A percentile compares a stretch with the other conserved stretches of the same genome.
Conservation (phyloP, 1,140 invertebrate genomes). For the Lordiphosa stackelbergi region DNA sequence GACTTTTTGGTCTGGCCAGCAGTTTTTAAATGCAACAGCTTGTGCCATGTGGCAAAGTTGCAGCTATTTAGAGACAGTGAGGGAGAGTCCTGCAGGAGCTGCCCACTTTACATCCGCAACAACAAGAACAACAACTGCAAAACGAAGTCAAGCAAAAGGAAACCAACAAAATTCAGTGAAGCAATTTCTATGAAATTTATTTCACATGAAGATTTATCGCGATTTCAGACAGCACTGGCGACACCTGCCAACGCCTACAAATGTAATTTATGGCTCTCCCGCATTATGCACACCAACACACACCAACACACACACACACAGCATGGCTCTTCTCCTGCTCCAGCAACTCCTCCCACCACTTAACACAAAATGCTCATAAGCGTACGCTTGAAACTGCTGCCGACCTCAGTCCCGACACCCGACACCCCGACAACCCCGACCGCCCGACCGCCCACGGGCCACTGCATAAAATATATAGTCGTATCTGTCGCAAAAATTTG, state of each 20-base stretch:
- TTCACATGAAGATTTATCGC: conserved; percentile 78
- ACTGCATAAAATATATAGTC: conserved; percentile 52
- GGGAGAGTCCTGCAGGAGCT: conserved; percentile 58
- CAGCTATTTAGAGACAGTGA: conserved; percentile 50
- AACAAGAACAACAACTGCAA: conserved; percentile 19
- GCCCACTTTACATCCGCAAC: conserved; percentile 62
- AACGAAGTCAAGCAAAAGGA: conserved; percentile 59
- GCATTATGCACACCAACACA: conserved; percentile 69
- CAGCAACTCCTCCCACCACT: conserved; percentile 25
- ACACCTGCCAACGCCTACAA: conserved; percentile 78
- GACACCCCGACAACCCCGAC: conserved; percentile 16
- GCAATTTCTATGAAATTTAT: conserved; percentile 78
- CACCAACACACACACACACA: conserved; percentile 32
- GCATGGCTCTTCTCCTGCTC: conserved; percentile 23
- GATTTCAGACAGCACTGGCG: conserved; percentile 77
- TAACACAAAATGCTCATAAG: conserved; percentile 69
- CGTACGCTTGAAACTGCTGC: conserved; percentile 31
- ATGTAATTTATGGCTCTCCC: conserved; percentile 77
- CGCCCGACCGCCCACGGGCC: conserved; percentile 35
- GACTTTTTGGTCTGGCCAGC: conserved; percentile 53
- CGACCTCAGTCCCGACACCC: conserved; percentile 2
- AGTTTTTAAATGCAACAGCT: conserved; percentile 69
- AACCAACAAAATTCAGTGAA: conserved; percentile 76
- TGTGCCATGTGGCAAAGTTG: conserved; percentile 33
- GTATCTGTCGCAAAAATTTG: conserved; percentile 57